A percentile compares a stretch with the other conserved stretches of the same genome.
Conservation (phyloP, 1,140 invertebrate species). For the Aporrectodea caliginosa region DNA sequence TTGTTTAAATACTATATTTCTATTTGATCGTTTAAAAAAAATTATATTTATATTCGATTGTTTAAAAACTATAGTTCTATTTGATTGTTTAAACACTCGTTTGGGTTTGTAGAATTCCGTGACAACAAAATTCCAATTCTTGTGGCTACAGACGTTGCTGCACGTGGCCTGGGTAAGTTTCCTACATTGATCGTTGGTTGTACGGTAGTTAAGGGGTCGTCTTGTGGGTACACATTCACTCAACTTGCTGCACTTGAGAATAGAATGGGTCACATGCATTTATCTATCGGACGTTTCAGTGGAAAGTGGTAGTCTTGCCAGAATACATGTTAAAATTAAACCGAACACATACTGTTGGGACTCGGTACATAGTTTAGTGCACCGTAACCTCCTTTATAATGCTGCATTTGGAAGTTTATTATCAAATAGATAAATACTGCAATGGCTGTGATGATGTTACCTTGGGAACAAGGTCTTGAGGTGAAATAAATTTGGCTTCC, state of each 20-base stretch:
- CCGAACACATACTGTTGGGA: too few species aligned
- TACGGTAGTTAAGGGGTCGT: not conserved
- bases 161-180: constrained; percentile 88
- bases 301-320: not conserved
- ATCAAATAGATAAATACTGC: not conserved
- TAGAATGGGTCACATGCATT: not conserved
- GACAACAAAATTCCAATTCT: constrained; percentile 83
- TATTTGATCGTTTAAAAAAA: too few species aligned
- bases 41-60: too few species aligned
- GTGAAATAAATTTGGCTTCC: too few species aligned
- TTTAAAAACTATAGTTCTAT: too few species aligned
- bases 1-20: too few species aligned
- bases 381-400: not conserved
- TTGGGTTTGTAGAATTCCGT: constrained; percentile 74
- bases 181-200: not conserved
- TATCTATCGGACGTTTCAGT: not conserved
- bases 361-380: too few species aligned
- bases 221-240: not conserved
- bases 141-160: constrained; percentile 97
- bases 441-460: not conserved
- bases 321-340: not conserved
- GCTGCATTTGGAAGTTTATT: not conserved
- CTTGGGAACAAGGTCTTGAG: too few species aligned
- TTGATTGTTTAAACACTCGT: too few species aligned
- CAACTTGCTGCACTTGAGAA: not conserved